Percentiles rank a stretch among this genome's conserved stretches.
These are phyloP conservation scores for Engraulis encrasicolus DNA, from an alignment of 2,113 vertebrate species.

Conservation along the genomic window DNA sequence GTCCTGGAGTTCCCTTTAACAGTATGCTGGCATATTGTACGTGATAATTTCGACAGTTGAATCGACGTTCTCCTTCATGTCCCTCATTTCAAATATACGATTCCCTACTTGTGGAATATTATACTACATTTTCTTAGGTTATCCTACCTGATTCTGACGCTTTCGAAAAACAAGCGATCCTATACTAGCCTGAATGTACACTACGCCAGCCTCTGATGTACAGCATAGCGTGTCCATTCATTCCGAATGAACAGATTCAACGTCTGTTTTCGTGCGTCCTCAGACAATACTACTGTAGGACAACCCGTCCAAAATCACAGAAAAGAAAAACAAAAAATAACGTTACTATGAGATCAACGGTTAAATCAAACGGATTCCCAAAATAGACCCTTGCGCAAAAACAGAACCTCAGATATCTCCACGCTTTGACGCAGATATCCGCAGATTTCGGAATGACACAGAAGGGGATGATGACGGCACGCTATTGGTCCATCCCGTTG, in stretches of 20 bases:
- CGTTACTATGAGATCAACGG: background rate
- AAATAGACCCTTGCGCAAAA: slow-evolving; percentile 14
- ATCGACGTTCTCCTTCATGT: slow-evolving; percentile 14
- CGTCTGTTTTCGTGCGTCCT: background rate
- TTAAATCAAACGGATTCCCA: background rate
- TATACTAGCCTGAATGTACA: background rate
- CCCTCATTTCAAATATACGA: slow-evolving; percentile 13
- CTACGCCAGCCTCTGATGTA: background rate
- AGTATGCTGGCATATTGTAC: slow-evolving; percentile 22
- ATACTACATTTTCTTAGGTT: background rate
- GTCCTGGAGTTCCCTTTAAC: slow-evolving; percentile 43
- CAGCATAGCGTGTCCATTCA: slow-evolving; percentile 18
- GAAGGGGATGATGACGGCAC: slow-evolving; percentile 47
- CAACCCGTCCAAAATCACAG: background rate
- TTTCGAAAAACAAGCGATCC: background rate
- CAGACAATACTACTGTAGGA: background rate
- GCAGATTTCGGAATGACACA: slow-evolving; percentile 69
- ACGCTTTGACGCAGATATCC: slow-evolving; percentile 69
- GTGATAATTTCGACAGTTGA: slow-evolving; percentile 20
- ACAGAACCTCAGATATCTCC: slow-evolving; percentile 15
- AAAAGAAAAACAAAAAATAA: background rate
- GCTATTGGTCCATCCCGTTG: slow-evolving; percentile 59
- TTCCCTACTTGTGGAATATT: slow-evolving; percentile 19
- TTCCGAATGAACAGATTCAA: background rate
- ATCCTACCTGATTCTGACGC: background rate